These are phyloP conservation scores for Perca flavescens DNA, from an alignment of 2,113 vertebrate species.

Conservation along the genomic window DNA sequence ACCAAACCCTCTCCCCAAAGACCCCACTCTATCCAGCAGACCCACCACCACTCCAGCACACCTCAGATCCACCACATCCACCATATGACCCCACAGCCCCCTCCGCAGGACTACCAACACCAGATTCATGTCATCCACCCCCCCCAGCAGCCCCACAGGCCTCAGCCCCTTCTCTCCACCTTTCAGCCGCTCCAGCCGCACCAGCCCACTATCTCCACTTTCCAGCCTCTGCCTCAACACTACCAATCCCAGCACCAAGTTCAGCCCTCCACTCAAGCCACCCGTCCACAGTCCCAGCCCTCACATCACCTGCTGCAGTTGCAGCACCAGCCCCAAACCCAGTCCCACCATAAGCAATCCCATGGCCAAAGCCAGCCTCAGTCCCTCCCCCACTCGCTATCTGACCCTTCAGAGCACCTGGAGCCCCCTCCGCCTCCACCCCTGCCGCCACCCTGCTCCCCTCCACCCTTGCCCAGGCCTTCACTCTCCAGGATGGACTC, in stretches of 20 bases:
- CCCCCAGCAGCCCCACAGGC: slow-evolving; percentile 80
- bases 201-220: slow-evolving; percentile 76
- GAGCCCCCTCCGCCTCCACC: slow-evolving; percentile 84
- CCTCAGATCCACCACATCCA: slow-evolving; percentile 79
- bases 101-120: slow-evolving; percentile 74
- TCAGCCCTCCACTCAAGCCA: slow-evolving; percentile 73
- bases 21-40: slow-evolving; percentile 82
- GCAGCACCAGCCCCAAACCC: slow-evolving; percentile 63
- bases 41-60: slow-evolving; percentile 74
- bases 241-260: slow-evolving; percentile 72
- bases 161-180: slow-evolving; percentile 80
- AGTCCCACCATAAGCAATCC: slow-evolving; percentile 76
- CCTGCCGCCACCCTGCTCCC: slow-evolving; percentile 82
- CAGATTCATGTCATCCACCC: slow-evolving; percentile 83
- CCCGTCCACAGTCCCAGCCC: slow-evolving; percentile 81
- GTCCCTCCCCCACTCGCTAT: slow-evolving; percentile 75
- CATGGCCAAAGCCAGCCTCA: slow-evolving; percentile 72
- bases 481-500: slow-evolving; percentile 89
- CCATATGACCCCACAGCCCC: slow-evolving; percentile 79
- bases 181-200: slow-evolving; percentile 83
- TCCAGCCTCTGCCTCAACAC: slow-evolving; percentile 79
- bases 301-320: slow-evolving; percentile 80
- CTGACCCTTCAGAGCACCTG: slow-evolving; percentile 74
- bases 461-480: slow-evolving; percentile 84
- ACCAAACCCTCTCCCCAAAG: slow-evolving; percentile 79